Evolutionary conservation across 2,888 invertebrate species (phyloP).

Genomic region (Rhyacophila evoluta): DNA sequence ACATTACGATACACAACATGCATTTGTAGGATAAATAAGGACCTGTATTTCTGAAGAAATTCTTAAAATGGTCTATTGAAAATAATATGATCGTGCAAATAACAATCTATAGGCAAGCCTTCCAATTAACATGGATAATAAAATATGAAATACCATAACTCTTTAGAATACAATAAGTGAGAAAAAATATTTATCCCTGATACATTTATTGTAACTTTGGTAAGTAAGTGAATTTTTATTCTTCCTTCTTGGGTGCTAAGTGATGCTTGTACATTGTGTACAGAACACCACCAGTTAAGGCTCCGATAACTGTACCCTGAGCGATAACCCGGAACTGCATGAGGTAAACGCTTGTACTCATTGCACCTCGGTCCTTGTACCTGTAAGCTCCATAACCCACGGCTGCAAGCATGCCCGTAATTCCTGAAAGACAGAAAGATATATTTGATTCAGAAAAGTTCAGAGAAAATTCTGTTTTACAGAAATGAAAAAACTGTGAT

Average conservation of each 20-base stretch:
- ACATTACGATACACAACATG: too few relatives aligned
- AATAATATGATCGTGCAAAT: too few relatives aligned
- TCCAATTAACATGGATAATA: too few relatives aligned
- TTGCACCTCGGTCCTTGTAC: slow-evolving; percentile 78
- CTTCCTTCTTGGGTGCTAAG: slow-evolving; percentile 17
- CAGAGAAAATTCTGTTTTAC: too few relatives aligned
- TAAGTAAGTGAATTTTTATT: background rate
- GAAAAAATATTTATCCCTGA: background rate
- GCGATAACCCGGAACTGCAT: slow-evolving; percentile 90
- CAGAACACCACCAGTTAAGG: slow-evolving; percentile 78
- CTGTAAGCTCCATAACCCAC: slow-evolving; percentile 79
- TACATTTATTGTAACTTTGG: background rate
- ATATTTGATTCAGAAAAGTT: too few relatives aligned
- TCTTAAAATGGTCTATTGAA: too few relatives aligned
- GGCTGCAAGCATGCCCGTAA: slow-evolving; percentile 75
- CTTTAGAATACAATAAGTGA: too few relatives aligned
- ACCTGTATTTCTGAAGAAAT: too few relatives aligned
- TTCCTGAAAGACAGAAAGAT: slow-evolving; percentile 68
- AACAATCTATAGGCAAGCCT: too few relatives aligned
- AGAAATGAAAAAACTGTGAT: too few relatives aligned
- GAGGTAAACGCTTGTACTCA: slow-evolving; percentile 85
- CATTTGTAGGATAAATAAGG: too few relatives aligned
- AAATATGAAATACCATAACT: too few relatives aligned
- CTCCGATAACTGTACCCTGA: slow-evolving; percentile 84
- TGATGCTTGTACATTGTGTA: slow-evolving; percentile 69